Evolutionary conservation across 1,140 invertebrate genomes (phyloP), one percentile per base, ranked within the genome.

Genomic region (Caenorhabditis remanei): DNA sequence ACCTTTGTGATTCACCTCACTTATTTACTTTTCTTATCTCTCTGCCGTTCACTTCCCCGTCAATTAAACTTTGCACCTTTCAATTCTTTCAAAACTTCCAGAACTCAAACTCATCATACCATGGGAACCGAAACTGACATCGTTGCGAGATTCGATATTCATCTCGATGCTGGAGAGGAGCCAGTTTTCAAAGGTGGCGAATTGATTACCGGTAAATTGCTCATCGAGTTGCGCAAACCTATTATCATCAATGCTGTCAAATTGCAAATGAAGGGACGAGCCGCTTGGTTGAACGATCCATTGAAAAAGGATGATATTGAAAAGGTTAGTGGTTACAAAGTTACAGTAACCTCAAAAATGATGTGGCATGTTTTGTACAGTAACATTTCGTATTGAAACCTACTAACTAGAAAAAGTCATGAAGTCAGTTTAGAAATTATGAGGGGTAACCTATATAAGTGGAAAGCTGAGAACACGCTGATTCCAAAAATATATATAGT

Each of bases 181-280:
- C 87, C 87, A 43, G 67, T 89, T 4, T 89, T 89, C 88, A 85
- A 89, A 50, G 88, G 86, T n/a, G 88, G 88, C n/a, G 88, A 89
- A 41, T 43, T 89, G 24, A 88, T 89, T 41, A 89, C 88, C 6
- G 88, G 88, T 21, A 89, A 89, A 40, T 46, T 89, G 43, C 67
- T 83, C 19, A 89, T 89, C 46, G 84, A 89, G 55, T 88, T 89
- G 32, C 58, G 75, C 50, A 84, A 85, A 21, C 87, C 88, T 21
- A 85, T 89, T 13, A 85, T 87, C 16, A 89, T 89, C 83, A 88
- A 89, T 65, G 88, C 88, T 11, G 88, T 89, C 48, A 89, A 89
- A 43, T 32, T 89, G 83, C 88, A 89, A 41, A 87, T 89, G 75
- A 89, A 89, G 41, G 88, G 88, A 50, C 48, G 88, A 24, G 88